A percentile compares a stretch with the other conserved stretches of the same genome.
Evolutionary conservation across 2,888 invertebrate genomes (phyloP).

Genomic region (Apodemia duryi): DNA sequence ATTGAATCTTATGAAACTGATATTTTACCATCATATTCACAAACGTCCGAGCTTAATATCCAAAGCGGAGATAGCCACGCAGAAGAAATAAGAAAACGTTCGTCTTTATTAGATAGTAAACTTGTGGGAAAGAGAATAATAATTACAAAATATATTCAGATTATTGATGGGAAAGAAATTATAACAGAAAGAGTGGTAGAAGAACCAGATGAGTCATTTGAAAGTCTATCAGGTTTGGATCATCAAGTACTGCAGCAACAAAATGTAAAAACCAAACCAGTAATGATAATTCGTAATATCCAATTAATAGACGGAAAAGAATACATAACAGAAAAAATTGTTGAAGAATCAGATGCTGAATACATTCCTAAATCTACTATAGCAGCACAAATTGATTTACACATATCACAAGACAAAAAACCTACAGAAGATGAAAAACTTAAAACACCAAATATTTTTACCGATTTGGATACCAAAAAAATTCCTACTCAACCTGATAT

Average conservation of each 20-base stretch:
- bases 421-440: neutral
- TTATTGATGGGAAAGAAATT: conserved; percentile 87
- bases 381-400: conserved; percentile 48
- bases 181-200: conserved; percentile 89
- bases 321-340: conserved; percentile 80
- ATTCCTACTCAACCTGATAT: neutral
- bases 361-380: conserved; percentile 49
- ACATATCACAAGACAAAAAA: conserved; percentile 32
- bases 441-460: neutral
- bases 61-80: neutral
- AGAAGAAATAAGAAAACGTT: neutral
- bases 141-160: conserved; percentile 78
- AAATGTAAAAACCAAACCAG: conserved; percentile 52
- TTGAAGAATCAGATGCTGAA: conserved; percentile 78
- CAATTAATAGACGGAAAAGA: conserved; percentile 37
- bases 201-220: conserved; percentile 66
- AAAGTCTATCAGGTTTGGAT: conserved; percentile 42
- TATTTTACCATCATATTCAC: neutral
- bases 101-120: neutral
- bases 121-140: conserved; percentile 27
- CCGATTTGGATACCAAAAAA: neutral
- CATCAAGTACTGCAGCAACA: conserved; percentile 44
- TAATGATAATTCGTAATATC: conserved; percentile 80
- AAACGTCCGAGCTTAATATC: neutral
- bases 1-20: neutral